A percentile compares a stretch with the other conserved stretches of the same genome.
Conservation (phyloP, 1,140 invertebrate genomes). For the Meloidogyne exigua region DNA sequence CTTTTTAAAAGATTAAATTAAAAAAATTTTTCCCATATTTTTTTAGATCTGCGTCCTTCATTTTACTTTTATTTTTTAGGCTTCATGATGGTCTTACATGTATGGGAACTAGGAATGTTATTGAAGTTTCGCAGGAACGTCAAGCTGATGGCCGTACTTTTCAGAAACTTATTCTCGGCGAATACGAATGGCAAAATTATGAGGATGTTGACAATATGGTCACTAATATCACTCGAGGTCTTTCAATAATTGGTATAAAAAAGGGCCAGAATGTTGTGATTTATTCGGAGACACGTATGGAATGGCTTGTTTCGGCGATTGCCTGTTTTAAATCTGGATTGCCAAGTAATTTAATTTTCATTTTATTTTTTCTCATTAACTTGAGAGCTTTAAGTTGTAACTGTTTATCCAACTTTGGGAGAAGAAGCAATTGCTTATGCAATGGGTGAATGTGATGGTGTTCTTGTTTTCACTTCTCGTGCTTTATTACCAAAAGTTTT, state of each 20-base stretch:
- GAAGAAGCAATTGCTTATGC: conserved; percentile 92
- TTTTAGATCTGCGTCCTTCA: not conserved
- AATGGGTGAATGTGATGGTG: conserved; percentile 92
- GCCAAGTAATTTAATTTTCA: conserved; percentile 68
- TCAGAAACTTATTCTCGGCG: conserved; percentile 89
- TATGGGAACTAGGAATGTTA: conserved; percentile 83
- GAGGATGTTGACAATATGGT: conserved; percentile 72
- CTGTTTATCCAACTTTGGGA: conserved; percentile 91
- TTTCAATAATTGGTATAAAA: conserved; percentile 68
- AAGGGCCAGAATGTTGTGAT: conserved; percentile 79
- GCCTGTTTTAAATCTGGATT: conserved; percentile 89
- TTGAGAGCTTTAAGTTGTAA: conserved; percentile 84
- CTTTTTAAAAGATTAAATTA: no score
- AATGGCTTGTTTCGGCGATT: conserved; percentile 93
- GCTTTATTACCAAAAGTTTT: conserved; percentile 54
- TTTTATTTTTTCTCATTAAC: no score
- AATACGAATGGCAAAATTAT: conserved; percentile 81
- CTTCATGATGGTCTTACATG: conserved; percentile 75
- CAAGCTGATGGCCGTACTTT: conserved; percentile 90
- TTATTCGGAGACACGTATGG: conserved; percentile 91
- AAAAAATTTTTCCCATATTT: no score
- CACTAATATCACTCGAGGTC: not conserved
- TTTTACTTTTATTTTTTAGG: conserved; percentile 69
- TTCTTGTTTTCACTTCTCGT: conserved; percentile 59
- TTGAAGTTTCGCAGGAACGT: conserved; percentile 86